These are phyloP conservation scores for Ectemnius continuus DNA, from an alignment of 2,888 invertebrate genomes.

Conservation along the genomic window DNA sequence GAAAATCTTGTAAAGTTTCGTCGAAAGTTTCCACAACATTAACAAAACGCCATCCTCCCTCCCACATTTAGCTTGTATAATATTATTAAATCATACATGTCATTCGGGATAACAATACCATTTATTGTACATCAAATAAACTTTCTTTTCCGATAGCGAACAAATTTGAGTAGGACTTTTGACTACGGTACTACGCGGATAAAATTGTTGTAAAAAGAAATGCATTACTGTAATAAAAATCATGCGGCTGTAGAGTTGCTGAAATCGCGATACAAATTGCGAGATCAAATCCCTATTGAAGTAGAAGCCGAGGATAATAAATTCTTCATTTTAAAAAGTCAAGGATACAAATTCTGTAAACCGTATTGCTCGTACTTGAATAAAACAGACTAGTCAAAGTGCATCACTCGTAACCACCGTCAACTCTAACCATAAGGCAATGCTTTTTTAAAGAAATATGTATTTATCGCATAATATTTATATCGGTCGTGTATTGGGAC, in stretches of 20 bases:
- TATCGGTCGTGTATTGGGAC: conserved; percentile 16
- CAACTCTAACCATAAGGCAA: conserved; percentile 23
- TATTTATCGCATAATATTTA: conserved; percentile 6
- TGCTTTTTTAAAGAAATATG: conserved; percentile 12
- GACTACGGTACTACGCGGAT: too few relatives aligned
- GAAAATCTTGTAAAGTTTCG: conserved; percentile 23
- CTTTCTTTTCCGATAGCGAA: conserved; percentile 7
- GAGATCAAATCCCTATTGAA: too few relatives aligned
- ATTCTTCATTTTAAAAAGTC: too few relatives aligned
- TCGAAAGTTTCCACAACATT: conserved; percentile 26
- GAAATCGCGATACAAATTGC: too few relatives aligned
- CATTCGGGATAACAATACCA: conserved; percentile 30
- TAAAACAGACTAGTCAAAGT: conserved; percentile 29
- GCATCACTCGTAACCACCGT: conserved; percentile 21
- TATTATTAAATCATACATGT: conserved; percentile 31
- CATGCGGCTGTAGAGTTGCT: too few relatives aligned
- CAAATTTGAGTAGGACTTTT: too few relatives aligned
- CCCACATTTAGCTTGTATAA: conserved; percentile 30
- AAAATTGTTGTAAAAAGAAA: too few relatives aligned
- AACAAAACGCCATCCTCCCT: conserved; percentile 31
- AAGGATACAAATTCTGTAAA: conserved; percentile 12
- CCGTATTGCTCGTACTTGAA: conserved; percentile 13
- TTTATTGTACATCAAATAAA: conserved; percentile 33
- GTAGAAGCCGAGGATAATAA: too few relatives aligned
- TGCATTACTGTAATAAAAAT: too few relatives aligned